Base-by-base conservation (phyloP, 37 sponge, comb jelly and placozoan genomes). In the Mnemiopsis leidyi region DNA sequence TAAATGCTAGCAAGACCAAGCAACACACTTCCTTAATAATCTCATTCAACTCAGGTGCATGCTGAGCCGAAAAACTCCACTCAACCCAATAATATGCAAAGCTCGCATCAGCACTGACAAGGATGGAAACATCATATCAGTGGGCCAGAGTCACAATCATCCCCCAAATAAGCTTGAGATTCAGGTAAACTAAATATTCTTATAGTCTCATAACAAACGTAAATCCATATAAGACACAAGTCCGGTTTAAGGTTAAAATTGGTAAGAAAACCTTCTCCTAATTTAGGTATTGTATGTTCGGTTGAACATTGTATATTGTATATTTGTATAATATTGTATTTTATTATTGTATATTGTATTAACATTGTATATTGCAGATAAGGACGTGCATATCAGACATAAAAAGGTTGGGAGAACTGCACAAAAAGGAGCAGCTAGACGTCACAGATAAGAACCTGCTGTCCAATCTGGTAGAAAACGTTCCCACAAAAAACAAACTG, bases 341-440 rank as follows among this genome's bases (percentile, higher is more conserved):
- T n/a, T n/a, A n/a, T n/a, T n/a, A n/a, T n/a, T n/a, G n/a, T n/a
- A n/a, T n/a, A n/a, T n/a, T n/a, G n/a, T n/a, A n/a, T n/a, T n/a
- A n/a, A n/a, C 73, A 69, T 2, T 23, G n/a, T 3, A 20, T 25
- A 28, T 69, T 69, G 30, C 79, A 77, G 79, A 77, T 77, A 26
- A 77, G 79, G 36, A 77, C 79, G 79, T 77, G 79, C 18, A 77
- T 77, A 28, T 77, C 79, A 28, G 32, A 77, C 79, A 77, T 77
- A 21, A 77, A 77, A 20, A 33, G 79, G 2, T 32, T 77, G 3
- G 26, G 32, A 33, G 79, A 33, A 26, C 36, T 77, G 3, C 79
- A 32, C 18, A 32, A 77, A 20, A 77, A 31, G 79, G 35, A 77
- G 7, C 32, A 77, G 34, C 1, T 77, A 13, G 32, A 32, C 18